Conservation (phyloP, 2,888 invertebrate species). For the Leucophenga maculata region DNA sequence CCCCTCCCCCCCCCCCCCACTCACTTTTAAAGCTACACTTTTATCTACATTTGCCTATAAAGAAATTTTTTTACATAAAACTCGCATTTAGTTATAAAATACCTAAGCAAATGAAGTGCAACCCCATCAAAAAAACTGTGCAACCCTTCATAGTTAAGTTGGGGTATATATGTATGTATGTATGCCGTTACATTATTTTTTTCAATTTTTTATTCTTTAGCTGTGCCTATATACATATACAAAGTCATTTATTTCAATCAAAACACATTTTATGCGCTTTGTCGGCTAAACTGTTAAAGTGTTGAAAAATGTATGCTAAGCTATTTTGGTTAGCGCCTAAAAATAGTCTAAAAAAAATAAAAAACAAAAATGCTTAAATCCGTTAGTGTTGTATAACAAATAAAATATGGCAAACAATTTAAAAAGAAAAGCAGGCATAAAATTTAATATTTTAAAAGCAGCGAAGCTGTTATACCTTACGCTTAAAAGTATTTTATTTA, state of each 20-base stretch:
- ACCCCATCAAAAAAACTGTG: too few relatives aligned
- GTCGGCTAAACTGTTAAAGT: constrained; percentile 10
- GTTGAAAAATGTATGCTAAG: constrained; percentile 10
- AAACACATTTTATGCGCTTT: constrained; percentile 38
- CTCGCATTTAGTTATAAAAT: background rate
- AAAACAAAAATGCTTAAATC: background rate
- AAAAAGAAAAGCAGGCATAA: background rate
- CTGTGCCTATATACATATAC: constrained; percentile 41
- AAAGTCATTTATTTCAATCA: constrained; percentile 58
- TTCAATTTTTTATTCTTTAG: background rate
- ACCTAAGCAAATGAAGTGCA: constrained; percentile 8
- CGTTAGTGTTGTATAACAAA: background rate
- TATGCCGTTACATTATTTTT: background rate
- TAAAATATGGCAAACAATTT: background rate
- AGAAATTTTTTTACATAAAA: constrained; percentile 1
- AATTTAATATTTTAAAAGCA: too few relatives aligned
- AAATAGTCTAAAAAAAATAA: constrained; percentile 5
- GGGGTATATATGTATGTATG: background rate
- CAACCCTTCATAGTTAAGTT: constrained; percentile 19
- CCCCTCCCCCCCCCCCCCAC: too few relatives aligned
- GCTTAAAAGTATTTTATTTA: too few relatives aligned
- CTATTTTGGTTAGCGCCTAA: constrained; percentile 1
- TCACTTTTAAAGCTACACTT: background rate
- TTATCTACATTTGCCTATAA: background rate
- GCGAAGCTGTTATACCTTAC: too few relatives aligned